These are phyloP conservation scores for Pseudococcus viburni DNA, from an alignment of 2,888 invertebrate species.

Conservation along the genomic window DNA sequence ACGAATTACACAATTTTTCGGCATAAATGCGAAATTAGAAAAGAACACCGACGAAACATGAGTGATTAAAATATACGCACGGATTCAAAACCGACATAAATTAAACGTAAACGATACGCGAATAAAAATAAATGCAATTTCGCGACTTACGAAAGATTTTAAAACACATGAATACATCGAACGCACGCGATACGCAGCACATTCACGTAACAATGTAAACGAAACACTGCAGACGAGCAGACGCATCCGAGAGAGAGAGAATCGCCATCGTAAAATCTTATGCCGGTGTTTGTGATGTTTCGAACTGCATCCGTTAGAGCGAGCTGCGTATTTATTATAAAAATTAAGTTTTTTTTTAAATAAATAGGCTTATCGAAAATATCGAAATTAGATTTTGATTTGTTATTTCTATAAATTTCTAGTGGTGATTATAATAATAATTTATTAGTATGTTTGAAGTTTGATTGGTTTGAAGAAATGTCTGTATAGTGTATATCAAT, in stretches of 20 bases:
- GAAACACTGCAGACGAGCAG: conserved; percentile 30
- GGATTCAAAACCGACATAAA: not conserved
- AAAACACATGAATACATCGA: conserved; percentile 29
- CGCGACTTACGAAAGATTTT: conserved; percentile 30
- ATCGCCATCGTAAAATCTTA: not conserved
- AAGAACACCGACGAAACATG: conserved; percentile 1
- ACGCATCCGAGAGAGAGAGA: conserved; percentile 38
- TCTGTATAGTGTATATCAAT: too few relatives aligned
- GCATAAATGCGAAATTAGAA: conserved; percentile 19
- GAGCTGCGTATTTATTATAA: not conserved
- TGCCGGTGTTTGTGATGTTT: conserved; percentile 5
- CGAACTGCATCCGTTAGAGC: not conserved
- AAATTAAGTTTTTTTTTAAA: too few relatives aligned
- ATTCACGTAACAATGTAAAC: not conserved
- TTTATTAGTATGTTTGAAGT: too few relatives aligned
- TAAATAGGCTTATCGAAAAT: too few relatives aligned
- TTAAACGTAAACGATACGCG: conserved; percentile 11
- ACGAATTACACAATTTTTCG: conserved; percentile 48
- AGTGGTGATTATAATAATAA: too few relatives aligned
- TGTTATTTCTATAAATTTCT: too few relatives aligned
- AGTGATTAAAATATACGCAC: conserved; percentile 12
- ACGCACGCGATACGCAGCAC: not conserved
- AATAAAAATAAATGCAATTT: not conserved
- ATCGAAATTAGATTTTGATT: too few relatives aligned
- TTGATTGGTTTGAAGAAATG: too few relatives aligned